Percentiles rank a stretch among this genome's conserved stretches.
These are phyloP conservation scores for Morus bassanus DNA, from an alignment of 2,797 vertebrate species.

Conservation along the genomic window DNA sequence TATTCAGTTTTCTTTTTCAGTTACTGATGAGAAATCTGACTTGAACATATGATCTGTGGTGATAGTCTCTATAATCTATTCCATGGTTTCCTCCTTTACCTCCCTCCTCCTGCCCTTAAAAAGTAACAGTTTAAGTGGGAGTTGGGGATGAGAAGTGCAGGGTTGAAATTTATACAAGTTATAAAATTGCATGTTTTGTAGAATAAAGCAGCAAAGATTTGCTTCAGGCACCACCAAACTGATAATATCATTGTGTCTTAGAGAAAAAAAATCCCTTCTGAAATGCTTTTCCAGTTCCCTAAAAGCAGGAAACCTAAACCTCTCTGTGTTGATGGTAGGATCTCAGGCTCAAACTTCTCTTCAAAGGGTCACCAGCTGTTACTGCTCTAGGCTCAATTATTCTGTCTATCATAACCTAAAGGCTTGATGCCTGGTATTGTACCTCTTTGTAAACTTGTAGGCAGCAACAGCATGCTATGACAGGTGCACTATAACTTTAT, in stretches of 20 bases:
- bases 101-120: not conserved
- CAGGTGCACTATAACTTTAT: not conserved
- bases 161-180: not conserved
- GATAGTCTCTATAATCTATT: not conserved
- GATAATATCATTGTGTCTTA: not conserved
- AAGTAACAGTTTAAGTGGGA: not conserved
- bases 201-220: not conserved
- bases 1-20: not conserved
- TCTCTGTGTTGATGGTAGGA: not conserved
- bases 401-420: not conserved
- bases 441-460: not conserved
- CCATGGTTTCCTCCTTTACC: not conserved
- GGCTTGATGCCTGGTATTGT: not conserved
- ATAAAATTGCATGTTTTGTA: not conserved
- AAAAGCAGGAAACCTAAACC: not conserved
- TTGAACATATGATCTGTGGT: not conserved
- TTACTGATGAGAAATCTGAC: not conserved
- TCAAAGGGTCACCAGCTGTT: not conserved
- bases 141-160: not conserved
- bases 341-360: not conserved
- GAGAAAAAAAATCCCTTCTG: not conserved
- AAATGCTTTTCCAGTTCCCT: not conserved
- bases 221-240: not conserved
- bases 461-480: not conserved
- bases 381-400: not conserved